These are phyloP conservation scores for Sylvia atricapilla DNA, from an alignment of 2,113 vertebrate genomes.

Conservation along the genomic window DNA sequence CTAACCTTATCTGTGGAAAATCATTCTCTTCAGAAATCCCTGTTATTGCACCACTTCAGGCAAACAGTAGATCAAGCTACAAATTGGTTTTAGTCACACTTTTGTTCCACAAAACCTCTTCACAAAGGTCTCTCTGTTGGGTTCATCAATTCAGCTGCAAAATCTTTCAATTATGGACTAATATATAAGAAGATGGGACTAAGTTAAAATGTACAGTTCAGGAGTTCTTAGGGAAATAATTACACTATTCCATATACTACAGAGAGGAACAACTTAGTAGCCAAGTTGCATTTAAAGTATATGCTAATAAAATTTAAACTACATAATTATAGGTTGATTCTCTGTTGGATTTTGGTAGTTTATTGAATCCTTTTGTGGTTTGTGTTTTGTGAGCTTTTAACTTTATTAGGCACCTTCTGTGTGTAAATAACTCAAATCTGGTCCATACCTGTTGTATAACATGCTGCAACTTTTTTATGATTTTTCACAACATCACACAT, in stretches of 20 bases:
- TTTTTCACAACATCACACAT: conserved; percentile 11
- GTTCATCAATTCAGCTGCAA: neutral
- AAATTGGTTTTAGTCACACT: neutral
- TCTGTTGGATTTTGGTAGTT: neutral
- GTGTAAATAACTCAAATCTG: neutral
- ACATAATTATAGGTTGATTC: neutral
- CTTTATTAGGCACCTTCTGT: neutral
- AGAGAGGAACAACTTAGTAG: neutral
- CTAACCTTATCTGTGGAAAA: neutral
- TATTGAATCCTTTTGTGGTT: neutral
- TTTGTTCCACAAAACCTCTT: neutral
- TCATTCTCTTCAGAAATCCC: neutral
- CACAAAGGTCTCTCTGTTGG: neutral
- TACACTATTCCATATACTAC: neutral
- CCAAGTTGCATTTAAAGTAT: neutral
- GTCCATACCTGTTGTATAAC: neutral
- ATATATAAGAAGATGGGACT: neutral
- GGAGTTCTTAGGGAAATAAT: neutral
- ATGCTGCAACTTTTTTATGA: neutral
- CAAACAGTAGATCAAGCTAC: neutral
- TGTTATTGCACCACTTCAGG: neutral
- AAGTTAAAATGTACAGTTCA: neutral
- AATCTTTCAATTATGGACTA: neutral
- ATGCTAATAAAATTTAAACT: neutral
- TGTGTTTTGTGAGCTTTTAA: neutral